phyloP scores from a whole-genome alignment of 1,140 invertebrate species.

The Trichonephila clavata region DNA sequence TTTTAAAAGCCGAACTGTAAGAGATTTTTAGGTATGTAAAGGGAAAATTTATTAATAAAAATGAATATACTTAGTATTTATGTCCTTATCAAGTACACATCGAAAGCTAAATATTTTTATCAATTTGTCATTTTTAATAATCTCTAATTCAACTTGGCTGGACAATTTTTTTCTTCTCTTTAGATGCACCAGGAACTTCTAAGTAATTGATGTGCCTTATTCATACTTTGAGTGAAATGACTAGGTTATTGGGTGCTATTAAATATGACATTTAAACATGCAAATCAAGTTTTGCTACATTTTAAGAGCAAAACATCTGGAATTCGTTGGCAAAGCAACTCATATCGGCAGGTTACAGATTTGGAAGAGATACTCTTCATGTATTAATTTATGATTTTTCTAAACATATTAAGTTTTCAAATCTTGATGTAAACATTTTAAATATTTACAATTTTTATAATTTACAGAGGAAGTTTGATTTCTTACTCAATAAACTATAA shows the following conservation, averaged over 20 bases:
- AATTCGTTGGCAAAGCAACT: neutral
- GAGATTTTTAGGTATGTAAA: neutral
- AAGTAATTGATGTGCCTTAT: neutral
- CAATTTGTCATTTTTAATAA: neutral
- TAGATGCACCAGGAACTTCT: neutral
- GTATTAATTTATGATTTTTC: neutral
- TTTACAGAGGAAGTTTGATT: too few relatives aligned
- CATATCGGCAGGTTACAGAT: neutral
- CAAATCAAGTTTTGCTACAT: neutral
- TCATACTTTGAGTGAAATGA: neutral
- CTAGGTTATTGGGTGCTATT: neutral
- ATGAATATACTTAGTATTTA: neutral
- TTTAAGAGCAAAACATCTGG: neutral
- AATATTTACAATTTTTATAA: neutral
- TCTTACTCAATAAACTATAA: too few relatives aligned
- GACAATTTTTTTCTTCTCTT: neutral
- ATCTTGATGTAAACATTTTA: neutral
- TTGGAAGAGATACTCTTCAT: neutral
- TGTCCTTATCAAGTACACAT: too few relatives aligned
- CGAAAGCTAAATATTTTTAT: neutral
- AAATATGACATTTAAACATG: constrained; percentile 5
- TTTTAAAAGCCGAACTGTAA: too few relatives aligned
- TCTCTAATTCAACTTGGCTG: neutral
- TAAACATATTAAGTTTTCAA: neutral
- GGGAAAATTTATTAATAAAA: neutral